phyloP scores from a whole-genome alignment of 2,113 vertebrate genomes.

The Vidua macroura region DNA sequence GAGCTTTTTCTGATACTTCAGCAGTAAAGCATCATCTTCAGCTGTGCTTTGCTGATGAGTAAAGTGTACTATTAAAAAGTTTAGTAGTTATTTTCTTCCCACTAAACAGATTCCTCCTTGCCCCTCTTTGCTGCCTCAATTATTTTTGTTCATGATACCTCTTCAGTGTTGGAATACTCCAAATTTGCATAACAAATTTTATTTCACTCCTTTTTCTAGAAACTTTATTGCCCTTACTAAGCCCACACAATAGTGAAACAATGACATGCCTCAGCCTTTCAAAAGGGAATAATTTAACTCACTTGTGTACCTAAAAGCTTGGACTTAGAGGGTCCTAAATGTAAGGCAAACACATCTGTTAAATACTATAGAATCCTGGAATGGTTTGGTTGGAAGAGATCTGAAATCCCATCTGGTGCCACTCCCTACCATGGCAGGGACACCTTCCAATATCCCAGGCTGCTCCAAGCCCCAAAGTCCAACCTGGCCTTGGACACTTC shows the following conservation, averaged over 20 bases:
- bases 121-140: background rate
- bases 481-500: background rate
- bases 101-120: background rate
- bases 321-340: background rate
- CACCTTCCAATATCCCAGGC: background rate
- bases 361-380: background rate
- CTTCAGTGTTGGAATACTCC: background rate
- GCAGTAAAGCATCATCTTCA: background rate
- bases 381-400: background rate
- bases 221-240: background rate
- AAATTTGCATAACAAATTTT: background rate
- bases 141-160: background rate
- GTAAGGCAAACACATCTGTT: background rate
- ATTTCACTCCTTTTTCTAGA: background rate
- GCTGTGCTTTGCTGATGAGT: background rate
- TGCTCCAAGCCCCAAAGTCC: background rate
- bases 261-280: background rate
- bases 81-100: background rate
- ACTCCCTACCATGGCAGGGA: background rate
- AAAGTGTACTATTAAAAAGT: background rate
- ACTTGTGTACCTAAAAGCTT: background rate
- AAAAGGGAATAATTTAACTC: background rate
- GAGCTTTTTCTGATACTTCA: background rate
- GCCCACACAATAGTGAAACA: background rate
- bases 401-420: fast-evolving